Percentiles rank a stretch among this genome's conserved stretches.
Evolutionary conservation across 1,140 invertebrate species (phyloP).

Genomic region (Onthophagus taurus): DNA sequence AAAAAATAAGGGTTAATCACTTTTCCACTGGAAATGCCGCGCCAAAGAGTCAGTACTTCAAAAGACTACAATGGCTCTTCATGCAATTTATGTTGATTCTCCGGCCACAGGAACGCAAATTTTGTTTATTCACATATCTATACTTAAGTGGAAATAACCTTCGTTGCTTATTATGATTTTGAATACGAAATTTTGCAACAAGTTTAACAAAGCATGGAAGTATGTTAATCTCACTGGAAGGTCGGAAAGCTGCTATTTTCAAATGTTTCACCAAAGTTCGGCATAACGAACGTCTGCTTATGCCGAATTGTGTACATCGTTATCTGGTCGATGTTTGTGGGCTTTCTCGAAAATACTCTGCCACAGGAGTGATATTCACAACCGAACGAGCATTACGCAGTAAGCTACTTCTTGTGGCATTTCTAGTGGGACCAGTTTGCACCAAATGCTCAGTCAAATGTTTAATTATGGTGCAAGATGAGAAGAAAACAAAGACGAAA

Average conservation of each 20-base stretch:
- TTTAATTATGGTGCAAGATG: conserved; percentile 14
- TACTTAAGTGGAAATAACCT: too few relatives aligned
- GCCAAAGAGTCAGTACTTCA: background rate
- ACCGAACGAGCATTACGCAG: conserved; percentile 1
- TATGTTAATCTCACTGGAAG: conserved; percentile 4
- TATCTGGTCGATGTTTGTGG: conserved; percentile 13
- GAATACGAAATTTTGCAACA: conserved; percentile 11
- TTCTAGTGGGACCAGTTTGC: conserved; percentile 12
- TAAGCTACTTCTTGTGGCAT: background rate
- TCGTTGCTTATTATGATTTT: conserved; percentile 16
- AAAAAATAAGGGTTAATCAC: background rate
- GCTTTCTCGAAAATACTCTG: conserved; percentile 10
- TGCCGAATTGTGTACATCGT: conserved; percentile 16
- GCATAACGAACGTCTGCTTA: conserved; percentile 13
- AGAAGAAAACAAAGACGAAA: too few relatives aligned
- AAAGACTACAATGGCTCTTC: background rate
- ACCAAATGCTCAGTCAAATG: conserved; percentile 13
- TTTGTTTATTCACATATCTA: too few relatives aligned
- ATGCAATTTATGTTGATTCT: too few relatives aligned
- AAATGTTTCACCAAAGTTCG: conserved; percentile 13
- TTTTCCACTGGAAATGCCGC: background rate
- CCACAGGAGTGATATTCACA: conserved; percentile 13
- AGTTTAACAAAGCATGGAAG: conserved; percentile 11
- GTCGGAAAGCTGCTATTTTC: conserved; percentile 17
- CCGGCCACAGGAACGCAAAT: conserved; percentile 4